Base-by-base conservation (phyloP, 2,113 vertebrate species). In the Petromus typicus region DNA sequence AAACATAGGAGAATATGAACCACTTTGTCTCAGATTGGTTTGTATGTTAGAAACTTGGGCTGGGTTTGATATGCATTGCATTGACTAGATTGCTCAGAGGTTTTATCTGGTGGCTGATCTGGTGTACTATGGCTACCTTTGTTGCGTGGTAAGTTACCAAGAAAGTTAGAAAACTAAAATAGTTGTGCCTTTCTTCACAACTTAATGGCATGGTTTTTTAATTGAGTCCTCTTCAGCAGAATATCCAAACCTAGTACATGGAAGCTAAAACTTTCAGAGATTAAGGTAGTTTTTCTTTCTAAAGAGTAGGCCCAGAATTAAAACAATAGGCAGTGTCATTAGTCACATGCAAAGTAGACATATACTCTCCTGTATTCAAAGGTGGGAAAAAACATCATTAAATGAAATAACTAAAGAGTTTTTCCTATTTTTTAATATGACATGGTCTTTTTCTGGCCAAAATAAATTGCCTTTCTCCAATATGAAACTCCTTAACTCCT, bases 401-500 rank as follows among this genome's bases (percentile, higher is more conserved):
- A 57, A 3, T 76, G 18, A 2, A 64, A 89, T 30, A 4, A 14
- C 11, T 27, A 69, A 64, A 57, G 27, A 85, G 45, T 1, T 78
- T 78, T 63, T 93, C 17, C 4, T 32, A 71, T 67, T 69, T n/a
- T 59, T 85, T 57, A 51, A 75, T 57, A 81, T 43, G 9, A 2
- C 12, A 75, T 22, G 22, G 40, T 66, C 17, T 81, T 4, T 37
- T 51, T 69, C 4, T 5, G 37, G 14, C 1, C 20, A n/a, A 81
- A 32, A 75, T 80, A 67, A 75, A 69, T 75, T 83, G 40, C 12
- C 27, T 54, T 87, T 93, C 14, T 96, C 43, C 27, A 16, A 43
- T 8, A 61, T 48, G 51, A 30, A 88, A 63, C 32, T 88, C 2
- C 6, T 45, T n/a, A 51, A 84, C 2, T 63, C 9, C 57, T 67